phyloP scores from a whole-genome alignment of 2,113 vertebrate species.

The Oncorhynchus mykiss region DNA sequence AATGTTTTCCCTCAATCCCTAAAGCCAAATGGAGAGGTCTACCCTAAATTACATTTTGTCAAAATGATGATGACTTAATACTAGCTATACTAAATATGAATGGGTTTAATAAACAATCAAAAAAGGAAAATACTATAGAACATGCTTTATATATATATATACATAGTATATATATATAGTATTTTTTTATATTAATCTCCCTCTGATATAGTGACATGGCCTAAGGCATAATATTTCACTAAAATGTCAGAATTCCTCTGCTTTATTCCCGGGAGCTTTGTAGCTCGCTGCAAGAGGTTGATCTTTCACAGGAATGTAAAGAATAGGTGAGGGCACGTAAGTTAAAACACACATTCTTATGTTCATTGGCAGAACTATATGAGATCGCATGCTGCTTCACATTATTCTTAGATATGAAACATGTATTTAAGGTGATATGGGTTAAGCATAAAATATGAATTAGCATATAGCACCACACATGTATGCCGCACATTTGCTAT shows the following conservation, averaged over 20 bases:
- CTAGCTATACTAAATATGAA: too few relatives aligned
- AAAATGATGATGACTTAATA: neutral
- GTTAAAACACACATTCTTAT: slow-evolving; percentile 60
- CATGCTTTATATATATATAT: too few relatives aligned
- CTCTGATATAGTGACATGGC: neutral
- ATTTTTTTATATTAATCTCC: neutral
- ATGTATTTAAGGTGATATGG: slow-evolving; percentile 66
- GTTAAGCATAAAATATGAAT: slow-evolving; percentile 68
- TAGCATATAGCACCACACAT: slow-evolving; percentile 64
- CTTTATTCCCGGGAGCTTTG: slow-evolving; percentile 57
- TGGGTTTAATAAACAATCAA: too few relatives aligned
- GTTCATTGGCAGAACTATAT: slow-evolving; percentile 61
- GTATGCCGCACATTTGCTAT: slow-evolving; percentile 27
- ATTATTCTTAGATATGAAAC: slow-evolving; percentile 59
- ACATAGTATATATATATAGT: too few relatives aligned
- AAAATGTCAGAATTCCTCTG: slow-evolving; percentile 16
- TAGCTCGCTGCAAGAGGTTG: slow-evolving; percentile 41
- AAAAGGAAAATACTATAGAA: too few relatives aligned
- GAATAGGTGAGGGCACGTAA: slow-evolving; percentile 57
- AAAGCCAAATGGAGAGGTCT: neutral
- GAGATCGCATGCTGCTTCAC: slow-evolving; percentile 60
- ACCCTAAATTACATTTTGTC: neutral
- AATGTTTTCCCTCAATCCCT: neutral
- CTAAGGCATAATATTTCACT: neutral
- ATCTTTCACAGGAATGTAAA: slow-evolving; percentile 19